Base-by-base conservation (phyloP, 1,140 invertebrate genomes). In the Meteorus sp. region DNA sequence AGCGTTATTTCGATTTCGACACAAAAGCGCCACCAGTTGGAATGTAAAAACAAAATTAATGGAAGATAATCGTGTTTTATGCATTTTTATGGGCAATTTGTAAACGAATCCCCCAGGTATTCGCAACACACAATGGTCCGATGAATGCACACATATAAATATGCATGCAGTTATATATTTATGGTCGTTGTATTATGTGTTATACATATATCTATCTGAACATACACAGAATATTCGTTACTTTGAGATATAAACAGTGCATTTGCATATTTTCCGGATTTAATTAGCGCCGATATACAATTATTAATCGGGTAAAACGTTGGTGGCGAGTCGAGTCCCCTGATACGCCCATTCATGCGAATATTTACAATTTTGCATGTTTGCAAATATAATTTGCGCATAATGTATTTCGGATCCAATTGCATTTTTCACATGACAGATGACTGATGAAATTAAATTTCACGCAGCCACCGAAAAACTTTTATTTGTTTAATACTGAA, bases 191-290 rank as follows among this genome's bases (percentile, higher is more conserved):
- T n/a, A n/a, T n/a, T n/a, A n/a, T n/a, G n/a, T n/a, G n/a, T n/a
- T n/a, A n/a, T n/a, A n/a, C n/a, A n/a, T n/a, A n/a, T n/a, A n/a
- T n/a, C n/a, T n/a, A n/a, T n/a, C n/a, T n/a, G n/a, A n/a, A n/a
- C n/a, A n/a, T n/a, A n/a, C n/a, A n/a, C n/a, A n/a, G n/a, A n/a
- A n/a, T n/a, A n/a, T 13, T 39, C 63, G 61, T 62, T 62, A 62
- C 64, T 73, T 74, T 77, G 69, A 70, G 72, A 67, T 78, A 75
- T 71, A 75, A 74, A 75, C 67, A 69, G 64, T 65, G 66, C 70
- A 74, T 78, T 78, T 76, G 74, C 76, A 76, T 76, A 75, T 75
- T 78, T 79, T 73, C 74, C 71, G 66, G 66, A 75, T 75, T 78
- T 78, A 79, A 79, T 78, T 77, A 78, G 76, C 71, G 72, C 63